Conservation (phyloP, 92 coral and sea anemone species). For the Montipora capitata region DNA sequence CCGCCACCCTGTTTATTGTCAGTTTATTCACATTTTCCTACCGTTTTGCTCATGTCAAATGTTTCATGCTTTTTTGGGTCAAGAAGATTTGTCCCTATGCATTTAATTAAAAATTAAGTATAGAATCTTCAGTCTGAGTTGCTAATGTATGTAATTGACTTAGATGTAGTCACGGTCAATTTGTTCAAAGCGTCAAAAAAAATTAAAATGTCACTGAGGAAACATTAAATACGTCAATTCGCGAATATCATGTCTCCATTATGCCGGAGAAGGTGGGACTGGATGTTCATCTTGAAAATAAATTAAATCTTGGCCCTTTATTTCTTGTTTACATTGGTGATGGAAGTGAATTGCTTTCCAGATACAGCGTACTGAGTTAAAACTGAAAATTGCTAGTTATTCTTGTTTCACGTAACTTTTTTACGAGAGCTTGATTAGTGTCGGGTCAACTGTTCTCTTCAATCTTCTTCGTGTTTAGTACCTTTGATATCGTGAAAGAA, state of each 20-base stretch:
- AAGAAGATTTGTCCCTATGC: no score
- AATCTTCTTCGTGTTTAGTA: background rate
- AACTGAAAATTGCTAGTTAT: no score
- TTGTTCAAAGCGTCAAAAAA: conserved; percentile 38
- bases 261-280: conserved; percentile 46
- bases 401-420: no score
- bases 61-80: no score
- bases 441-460: background rate
- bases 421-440: background rate
- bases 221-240: conserved; percentile 18
- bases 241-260: conserved; percentile 9
- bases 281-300: conserved; percentile 17
- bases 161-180: conserved; percentile 39
- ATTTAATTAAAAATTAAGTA: no score
- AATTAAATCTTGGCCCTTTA: background rate
- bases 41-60: no score
- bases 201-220: conserved; percentile 28
- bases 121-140: background rate
- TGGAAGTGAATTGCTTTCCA: background rate
- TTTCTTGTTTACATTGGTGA: background rate
- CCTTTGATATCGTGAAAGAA: conserved; percentile 1
- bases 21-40: background rate
- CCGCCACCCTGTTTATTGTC: background rate
- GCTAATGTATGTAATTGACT: conserved; percentile 28
- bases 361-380: background rate